Evolutionary conservation across 92 coral and sea anemone genomes (phyloP).

Genomic region (Pocillopora grandis): DNA sequence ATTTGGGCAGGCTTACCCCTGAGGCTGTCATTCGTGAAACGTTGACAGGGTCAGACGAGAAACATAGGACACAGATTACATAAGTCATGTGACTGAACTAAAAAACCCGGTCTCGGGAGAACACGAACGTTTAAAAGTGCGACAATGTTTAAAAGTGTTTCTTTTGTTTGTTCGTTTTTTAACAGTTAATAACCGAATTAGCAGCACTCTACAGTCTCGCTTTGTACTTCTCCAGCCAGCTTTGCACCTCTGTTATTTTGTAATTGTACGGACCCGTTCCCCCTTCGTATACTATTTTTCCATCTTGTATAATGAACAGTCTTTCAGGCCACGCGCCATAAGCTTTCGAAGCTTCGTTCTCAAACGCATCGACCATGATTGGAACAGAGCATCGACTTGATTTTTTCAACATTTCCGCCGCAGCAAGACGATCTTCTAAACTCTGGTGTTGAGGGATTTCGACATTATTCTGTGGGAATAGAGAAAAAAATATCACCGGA

Average conservation of each 20-base stretch:
- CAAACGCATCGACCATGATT: conserved; percentile 64
- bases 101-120: background rate
- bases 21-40: conserved; percentile 25
- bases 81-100: background rate
- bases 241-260: conserved; percentile 54
- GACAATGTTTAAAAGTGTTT: background rate
- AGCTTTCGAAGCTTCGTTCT: conserved; percentile 62
- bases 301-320: conserved; percentile 67
- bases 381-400: conserved; percentile 28
- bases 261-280: conserved; percentile 84
- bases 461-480: conserved; percentile 54
- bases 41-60: background rate
- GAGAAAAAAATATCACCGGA: background rate
- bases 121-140: background rate
- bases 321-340: conserved; percentile 85
- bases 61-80: background rate
- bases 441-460: conserved; percentile 62
- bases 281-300: conserved; percentile 67
- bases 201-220: conserved; percentile 4
- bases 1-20: conserved; percentile 6
- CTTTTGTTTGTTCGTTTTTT: background rate
- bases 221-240: conserved; percentile 58
- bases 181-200: background rate
- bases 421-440: conserved; percentile 60
- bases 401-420: conserved; percentile 55